These are phyloP conservation scores for Sebastes oblongus DNA, from an alignment of 2,797 vertebrate genomes.

Conservation along the genomic window DNA sequence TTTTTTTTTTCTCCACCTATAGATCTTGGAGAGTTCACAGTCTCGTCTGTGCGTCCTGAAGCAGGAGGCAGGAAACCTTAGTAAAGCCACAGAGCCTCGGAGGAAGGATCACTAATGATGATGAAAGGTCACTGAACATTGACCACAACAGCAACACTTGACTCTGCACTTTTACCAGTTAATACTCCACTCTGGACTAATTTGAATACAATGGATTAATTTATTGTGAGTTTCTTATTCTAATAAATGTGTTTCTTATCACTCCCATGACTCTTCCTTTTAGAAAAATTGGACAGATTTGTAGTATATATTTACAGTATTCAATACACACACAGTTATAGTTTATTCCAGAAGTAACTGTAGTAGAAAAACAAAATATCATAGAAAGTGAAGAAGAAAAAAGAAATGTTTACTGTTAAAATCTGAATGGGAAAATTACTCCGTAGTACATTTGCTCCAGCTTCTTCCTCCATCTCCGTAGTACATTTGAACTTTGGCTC, in stretches of 20 bases:
- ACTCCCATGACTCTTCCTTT: neutral
- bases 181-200: neutral
- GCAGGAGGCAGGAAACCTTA: constrained; percentile 86
- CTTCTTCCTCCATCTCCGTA: too few relatives aligned
- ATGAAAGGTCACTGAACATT: neutral
- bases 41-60: constrained; percentile 89
- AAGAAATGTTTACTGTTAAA: neutral
- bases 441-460: too few relatives aligned
- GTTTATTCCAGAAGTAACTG: neutral
- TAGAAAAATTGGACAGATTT: neutral
- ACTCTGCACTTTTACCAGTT: constrained; percentile 20
- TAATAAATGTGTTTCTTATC: constrained; percentile 70
- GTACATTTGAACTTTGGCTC: too few relatives aligned
- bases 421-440: neutral
- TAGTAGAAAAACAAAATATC: neutral
- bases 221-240: constrained; percentile 42
- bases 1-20: neutral
- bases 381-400: neutral
- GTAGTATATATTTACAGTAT: too few relatives aligned
- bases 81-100: constrained; percentile 81
- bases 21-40: constrained; percentile 96
- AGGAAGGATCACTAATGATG: constrained; percentile 52
- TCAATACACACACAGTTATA: too few relatives aligned
- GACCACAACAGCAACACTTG: neutral
- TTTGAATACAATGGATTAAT: constrained; percentile 35